Percentiles rank a stretch among this genome's conserved stretches.
Evolutionary conservation across 2,888 invertebrate species (phyloP).

Genomic region (Anagyrus pseudococci): DNA sequence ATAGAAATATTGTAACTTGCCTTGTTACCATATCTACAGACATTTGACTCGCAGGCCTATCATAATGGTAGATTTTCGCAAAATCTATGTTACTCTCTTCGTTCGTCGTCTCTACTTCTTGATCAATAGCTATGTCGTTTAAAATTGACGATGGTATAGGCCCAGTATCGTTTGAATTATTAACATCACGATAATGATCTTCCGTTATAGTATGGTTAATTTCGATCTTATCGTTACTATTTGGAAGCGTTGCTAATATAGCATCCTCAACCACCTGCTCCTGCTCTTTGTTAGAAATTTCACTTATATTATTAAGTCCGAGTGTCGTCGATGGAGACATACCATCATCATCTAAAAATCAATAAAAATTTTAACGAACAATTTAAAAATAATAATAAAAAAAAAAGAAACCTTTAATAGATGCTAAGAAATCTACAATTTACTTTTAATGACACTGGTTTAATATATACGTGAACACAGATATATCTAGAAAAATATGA

Average conservation of each 20-base stretch:
- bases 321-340: slow-evolving; percentile 14
- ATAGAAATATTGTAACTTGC: slow-evolving; percentile 8
- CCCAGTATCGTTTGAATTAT: neutral
- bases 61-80: neutral
- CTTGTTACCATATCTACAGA: neutral
- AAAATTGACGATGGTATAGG: slow-evolving; percentile 8
- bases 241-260: slow-evolving; percentile 15
- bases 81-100: slow-evolving; percentile 8
- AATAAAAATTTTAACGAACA: neutral
- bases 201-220: slow-evolving; percentile 16
- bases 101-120: slow-evolving; percentile 24
- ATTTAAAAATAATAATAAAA: neutral
- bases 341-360: slow-evolving; percentile 26
- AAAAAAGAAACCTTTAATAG: neutral
- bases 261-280: slow-evolving; percentile 23
- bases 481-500: neutral
- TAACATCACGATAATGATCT: slow-evolving; percentile 4
- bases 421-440: neutral
- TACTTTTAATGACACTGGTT: neutral
- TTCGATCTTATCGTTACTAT: slow-evolving; percentile 6
- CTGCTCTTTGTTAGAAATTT: slow-evolving; percentile 21
- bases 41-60: neutral
- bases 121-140: slow-evolving; percentile 15
- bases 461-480: neutral
- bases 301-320: slow-evolving; percentile 17